These are phyloP conservation scores for Ancistrus triradiatus DNA, from an alignment of 2,113 vertebrate species.

Conservation along the genomic window DNA sequence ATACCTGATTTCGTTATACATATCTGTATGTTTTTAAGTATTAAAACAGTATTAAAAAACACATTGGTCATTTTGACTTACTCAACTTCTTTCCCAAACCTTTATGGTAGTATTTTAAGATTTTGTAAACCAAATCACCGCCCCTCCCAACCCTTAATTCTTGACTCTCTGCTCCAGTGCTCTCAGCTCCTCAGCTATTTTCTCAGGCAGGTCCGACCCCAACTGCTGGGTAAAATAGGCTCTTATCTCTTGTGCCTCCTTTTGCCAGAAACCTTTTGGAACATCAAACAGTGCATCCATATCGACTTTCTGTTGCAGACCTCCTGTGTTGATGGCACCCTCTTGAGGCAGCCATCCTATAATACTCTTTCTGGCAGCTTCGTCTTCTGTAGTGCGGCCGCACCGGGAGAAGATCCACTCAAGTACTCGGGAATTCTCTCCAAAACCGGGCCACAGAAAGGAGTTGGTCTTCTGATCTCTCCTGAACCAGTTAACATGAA, in stretches of 20 bases:
- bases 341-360: slow-evolving; percentile 68
- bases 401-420: slow-evolving; percentile 92
- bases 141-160: slow-evolving; percentile 50
- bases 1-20: too few relatives aligned
- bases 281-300: slow-evolving; percentile 66
- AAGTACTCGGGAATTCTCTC: slow-evolving; percentile 89
- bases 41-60: too few relatives aligned
- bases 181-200: slow-evolving; percentile 77
- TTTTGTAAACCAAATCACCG: not conserved
- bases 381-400: slow-evolving; percentile 65
- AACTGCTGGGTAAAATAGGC: slow-evolving; percentile 84
- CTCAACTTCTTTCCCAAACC: too few relatives aligned
- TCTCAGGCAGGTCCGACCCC: slow-evolving; percentile 75
- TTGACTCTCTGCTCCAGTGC: slow-evolving; percentile 74
- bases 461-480: slow-evolving; percentile 76
- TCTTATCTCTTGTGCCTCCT: slow-evolving; percentile 74
- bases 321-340: slow-evolving; percentile 65
- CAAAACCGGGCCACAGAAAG: slow-evolving; percentile 94
- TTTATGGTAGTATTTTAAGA: too few relatives aligned
- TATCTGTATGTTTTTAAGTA: too few relatives aligned
- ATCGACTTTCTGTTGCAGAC: slow-evolving; percentile 55
- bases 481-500: slow-evolving; percentile 98
- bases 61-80: too few relatives aligned
- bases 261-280: slow-evolving; percentile 74
- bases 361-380: slow-evolving; percentile 72